These are phyloP conservation scores for Pemphredon lugubris DNA, from an alignment of 2,888 invertebrate species.

Conservation along the genomic window DNA sequence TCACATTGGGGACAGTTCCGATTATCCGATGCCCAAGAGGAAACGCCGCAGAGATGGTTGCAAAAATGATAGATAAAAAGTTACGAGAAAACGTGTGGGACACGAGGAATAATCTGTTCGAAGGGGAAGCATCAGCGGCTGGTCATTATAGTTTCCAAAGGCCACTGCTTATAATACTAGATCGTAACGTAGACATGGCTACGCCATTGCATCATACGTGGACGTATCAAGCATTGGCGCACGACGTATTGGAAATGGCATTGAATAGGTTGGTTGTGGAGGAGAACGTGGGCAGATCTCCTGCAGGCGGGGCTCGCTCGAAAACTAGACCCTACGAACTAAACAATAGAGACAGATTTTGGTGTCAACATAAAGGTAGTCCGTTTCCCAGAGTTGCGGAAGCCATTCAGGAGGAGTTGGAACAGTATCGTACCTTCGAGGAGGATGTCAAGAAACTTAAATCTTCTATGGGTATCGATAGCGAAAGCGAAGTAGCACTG, in stretches of 20 bases:
- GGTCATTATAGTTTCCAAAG: conserved; percentile 92
- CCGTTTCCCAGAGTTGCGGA: conserved; percentile 98
- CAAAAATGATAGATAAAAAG: conserved; percentile 97
- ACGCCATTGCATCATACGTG: conserved; percentile 99
- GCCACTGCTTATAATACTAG: conserved; percentile 94
- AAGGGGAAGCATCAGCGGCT: conserved; percentile 90
- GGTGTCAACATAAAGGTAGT: conserved; percentile 96
- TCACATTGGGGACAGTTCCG: conserved; percentile 91
- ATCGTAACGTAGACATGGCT: conserved; percentile 97
- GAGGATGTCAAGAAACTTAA: conserved; percentile 98
- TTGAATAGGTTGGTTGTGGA: conserved; percentile 91
- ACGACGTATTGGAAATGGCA: conserved; percentile 96
- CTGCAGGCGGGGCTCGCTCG: conserved; percentile 85
- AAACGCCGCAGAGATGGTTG: conserved; percentile 99
- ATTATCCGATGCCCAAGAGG: conserved; percentile 92
- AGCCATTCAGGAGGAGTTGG: conserved; percentile 98
- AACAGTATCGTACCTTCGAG: conserved; percentile 95
- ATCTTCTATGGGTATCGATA: conserved; percentile 95
- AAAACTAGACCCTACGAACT: conserved; percentile 95
- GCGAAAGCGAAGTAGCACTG: conserved; percentile 92
- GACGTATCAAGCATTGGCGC: conserved; percentile 99
- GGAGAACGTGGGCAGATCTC: conserved; percentile 83
- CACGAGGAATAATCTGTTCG: conserved; percentile 97
- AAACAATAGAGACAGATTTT: conserved; percentile 94
- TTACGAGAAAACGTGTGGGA: conserved; percentile 98